phyloP scores from a whole-genome alignment of 2,113 vertebrate species.

The Perccottus glenii region DNA sequence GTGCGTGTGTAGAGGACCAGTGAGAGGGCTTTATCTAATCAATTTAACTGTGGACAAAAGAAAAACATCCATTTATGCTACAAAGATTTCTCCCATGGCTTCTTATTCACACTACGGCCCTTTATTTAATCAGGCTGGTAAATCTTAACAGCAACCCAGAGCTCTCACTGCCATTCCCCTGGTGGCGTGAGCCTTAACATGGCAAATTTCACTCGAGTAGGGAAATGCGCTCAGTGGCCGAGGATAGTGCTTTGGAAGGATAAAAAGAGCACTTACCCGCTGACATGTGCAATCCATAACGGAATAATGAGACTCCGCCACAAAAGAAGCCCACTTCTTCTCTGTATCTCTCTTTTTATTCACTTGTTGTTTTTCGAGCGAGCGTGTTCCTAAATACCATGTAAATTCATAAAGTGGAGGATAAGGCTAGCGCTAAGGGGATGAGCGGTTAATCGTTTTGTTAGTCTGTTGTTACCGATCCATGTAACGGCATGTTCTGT shows the following conservation, averaged over 20 bases:
- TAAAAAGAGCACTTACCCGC: slow-evolving; percentile 80
- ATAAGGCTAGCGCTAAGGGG: slow-evolving; percentile 56
- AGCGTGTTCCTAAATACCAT: slow-evolving; percentile 64
- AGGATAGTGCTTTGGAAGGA: slow-evolving; percentile 69
- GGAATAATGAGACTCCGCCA: slow-evolving; percentile 77
- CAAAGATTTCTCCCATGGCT: slow-evolving; percentile 61
- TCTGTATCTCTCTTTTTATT: slow-evolving; percentile 20
- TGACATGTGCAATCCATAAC: slow-evolving; percentile 82
- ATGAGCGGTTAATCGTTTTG: slow-evolving; percentile 43
- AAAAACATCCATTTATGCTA: slow-evolving; percentile 62
- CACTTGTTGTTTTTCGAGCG: slow-evolving; percentile 61
- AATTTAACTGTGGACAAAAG: slow-evolving; percentile 63
- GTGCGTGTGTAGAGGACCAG: not conserved
- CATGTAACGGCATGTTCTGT: slow-evolving; percentile 39
- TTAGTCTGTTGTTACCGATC: slow-evolving; percentile 49
- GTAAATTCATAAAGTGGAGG: slow-evolving; percentile 69
- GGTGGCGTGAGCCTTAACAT: slow-evolving; percentile 72
- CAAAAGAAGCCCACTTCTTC: slow-evolving; percentile 48
- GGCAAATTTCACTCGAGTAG: slow-evolving; percentile 77
- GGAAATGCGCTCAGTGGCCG: slow-evolving; percentile 69
- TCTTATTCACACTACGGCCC: slow-evolving; percentile 70
- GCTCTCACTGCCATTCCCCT: slow-evolving; percentile 65
- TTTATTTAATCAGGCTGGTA: slow-evolving; percentile 79
- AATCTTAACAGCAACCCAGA: slow-evolving; percentile 64
- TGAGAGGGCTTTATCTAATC: slow-evolving; percentile 51